Evolutionary conservation across 2,888 invertebrate genomes (phyloP).

Genomic region (Adela reaumurella): DNA sequence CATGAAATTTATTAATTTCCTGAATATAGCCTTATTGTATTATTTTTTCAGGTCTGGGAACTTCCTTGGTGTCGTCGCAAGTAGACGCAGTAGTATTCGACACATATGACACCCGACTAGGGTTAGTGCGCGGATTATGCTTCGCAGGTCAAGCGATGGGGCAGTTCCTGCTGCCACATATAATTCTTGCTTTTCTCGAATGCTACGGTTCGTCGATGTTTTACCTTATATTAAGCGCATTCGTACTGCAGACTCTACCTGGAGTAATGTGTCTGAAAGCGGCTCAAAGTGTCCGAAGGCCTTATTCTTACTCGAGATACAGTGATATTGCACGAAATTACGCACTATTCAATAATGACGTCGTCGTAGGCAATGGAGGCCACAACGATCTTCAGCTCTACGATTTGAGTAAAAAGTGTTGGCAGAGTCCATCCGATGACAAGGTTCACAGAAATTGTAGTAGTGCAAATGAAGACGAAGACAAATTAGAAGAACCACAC

Average conservation of each 20-base stretch:
- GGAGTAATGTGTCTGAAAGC: constrained; percentile 35
- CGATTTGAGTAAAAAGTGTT: constrained; percentile 39
- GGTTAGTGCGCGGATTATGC: constrained; percentile 32
- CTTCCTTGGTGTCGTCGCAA: constrained; percentile 44
- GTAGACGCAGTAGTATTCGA: constrained; percentile 46
- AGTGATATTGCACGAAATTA: constrained; percentile 37
- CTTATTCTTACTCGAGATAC: constrained; percentile 32
- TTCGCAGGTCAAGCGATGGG: constrained; percentile 45
- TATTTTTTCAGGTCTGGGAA: constrained; percentile 37
- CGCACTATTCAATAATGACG: constrained; percentile 33
- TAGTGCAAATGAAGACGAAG: background rate
- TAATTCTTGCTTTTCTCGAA: constrained; percentile 34
- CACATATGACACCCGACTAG: constrained; percentile 38
- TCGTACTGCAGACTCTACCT: constrained; percentile 42
- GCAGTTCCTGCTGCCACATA: constrained; percentile 40
- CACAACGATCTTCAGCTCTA: constrained; percentile 39
- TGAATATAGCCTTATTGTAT: background rate
- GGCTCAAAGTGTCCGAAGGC: constrained; percentile 24
- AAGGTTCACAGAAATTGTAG: constrained; percentile 28
- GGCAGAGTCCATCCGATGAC: constrained; percentile 48
- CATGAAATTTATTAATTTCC: too few relatives aligned
- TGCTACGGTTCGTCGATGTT: constrained; percentile 33
- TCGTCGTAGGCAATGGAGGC: constrained; percentile 23
- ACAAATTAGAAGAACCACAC: constrained; percentile 20
- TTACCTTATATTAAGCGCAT: constrained; percentile 33